Percentiles rank a stretch among this genome's conserved stretches.
These are phyloP conservation scores for Habropoda laboriosa DNA, from an alignment of 1,140 invertebrate genomes.

Conservation along the genomic window DNA sequence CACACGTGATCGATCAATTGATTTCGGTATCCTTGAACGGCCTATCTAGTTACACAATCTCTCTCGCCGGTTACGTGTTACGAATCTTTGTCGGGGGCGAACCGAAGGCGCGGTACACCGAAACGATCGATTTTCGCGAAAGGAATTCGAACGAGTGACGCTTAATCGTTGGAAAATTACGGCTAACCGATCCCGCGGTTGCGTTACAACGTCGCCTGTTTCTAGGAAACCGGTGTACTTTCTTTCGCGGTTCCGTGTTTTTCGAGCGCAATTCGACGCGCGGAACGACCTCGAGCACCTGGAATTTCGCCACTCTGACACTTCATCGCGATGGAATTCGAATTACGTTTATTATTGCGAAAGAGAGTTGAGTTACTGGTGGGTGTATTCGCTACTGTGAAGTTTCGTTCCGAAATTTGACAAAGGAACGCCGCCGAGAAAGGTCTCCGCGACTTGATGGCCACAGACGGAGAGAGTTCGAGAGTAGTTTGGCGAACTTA, in stretches of 20 bases:
- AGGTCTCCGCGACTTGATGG: background rate
- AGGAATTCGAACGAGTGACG: background rate
- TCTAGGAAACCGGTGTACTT: background rate
- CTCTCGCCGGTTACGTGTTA: constrained; percentile 36
- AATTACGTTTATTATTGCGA: background rate
- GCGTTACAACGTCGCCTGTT: background rate
- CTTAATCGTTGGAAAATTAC: constrained; percentile 3
- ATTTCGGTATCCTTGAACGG: constrained; percentile 23
- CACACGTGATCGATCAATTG: constrained; percentile 53
- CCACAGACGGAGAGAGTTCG: background rate
- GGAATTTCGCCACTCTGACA: background rate
- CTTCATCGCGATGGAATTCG: constrained; percentile 17
- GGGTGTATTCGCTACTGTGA: no score
- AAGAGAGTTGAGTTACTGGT: no score
- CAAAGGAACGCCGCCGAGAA: no score
- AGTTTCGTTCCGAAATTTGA: background rate
- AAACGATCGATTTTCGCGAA: constrained; percentile 24
- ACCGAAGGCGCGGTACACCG: constrained; percentile 5
- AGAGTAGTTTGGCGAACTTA: background rate
- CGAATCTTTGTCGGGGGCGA: constrained; percentile 32
- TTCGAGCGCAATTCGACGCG: background rate
- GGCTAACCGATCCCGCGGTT: background rate
- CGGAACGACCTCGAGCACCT: background rate
- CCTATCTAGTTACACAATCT: constrained; percentile 54
- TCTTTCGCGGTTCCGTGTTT: background rate